Evolutionary conservation across 92 coral and sea anemone genomes (phyloP), one percentile per base, ranked within the genome.

Genomic region (Zoanthus sansibaricus): DNA sequence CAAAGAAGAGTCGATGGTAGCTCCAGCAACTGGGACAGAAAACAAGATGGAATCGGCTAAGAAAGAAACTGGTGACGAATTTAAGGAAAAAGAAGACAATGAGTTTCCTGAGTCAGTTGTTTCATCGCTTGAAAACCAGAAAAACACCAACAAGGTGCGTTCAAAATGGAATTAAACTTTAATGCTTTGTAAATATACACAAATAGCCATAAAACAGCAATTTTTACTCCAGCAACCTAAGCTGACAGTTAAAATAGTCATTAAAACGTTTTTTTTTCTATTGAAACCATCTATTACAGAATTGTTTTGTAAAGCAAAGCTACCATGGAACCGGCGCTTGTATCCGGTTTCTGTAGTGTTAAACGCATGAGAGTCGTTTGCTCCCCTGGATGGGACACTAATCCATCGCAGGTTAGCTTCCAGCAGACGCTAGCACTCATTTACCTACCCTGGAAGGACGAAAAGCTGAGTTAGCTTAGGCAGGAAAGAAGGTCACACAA

Each of bases 1-100:
- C 89, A 72, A 3, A 77, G 87, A 10, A 84, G 88, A 48, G 62
- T 56, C 3, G 76, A 77, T 25, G 46, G 84, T 1, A 79, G 61
- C 31, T 79, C 83, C 14, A 15, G 45, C 33, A 45, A 37, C 2
- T 37, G 49, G 20, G 9, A 51, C 31, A 3, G 72, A 20, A 44
- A 64, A 69, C 14, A 76, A 77, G 16, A 3, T 32, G 16, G 83
- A 79, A 66, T 33, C 56, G 83, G 54, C 48, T 18, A 18, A 18
- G 46, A 30, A 17, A 20, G 79, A 77, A 21, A 67, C 55, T 11
- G 76, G 42, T 17, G 59, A 33, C 67, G 82, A 91, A 52, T 21
- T 46, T 59, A 71, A 70, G 10, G 37, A 47, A 30, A 49, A 74
- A 25, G 87, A 78, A 47, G 84, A 83, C 9, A 10, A 82, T 3